A percentile compares a stretch with the other conserved stretches of the same genome.
Conservation (phyloP, 2,113 vertebrate genomes). For the Benitochromis conjunctus region DNA sequence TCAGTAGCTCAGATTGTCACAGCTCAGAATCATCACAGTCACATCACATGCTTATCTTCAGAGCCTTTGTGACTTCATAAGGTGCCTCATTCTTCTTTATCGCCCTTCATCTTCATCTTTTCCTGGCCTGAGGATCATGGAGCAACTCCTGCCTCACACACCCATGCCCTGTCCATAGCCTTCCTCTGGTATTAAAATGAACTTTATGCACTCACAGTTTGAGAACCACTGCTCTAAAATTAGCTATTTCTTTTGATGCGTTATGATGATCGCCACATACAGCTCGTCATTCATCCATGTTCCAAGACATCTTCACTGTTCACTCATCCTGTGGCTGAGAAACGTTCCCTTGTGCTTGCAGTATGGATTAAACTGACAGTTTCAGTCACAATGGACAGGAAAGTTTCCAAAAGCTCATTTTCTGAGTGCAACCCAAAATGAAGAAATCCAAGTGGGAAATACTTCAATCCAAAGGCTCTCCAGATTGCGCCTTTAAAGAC, state of each 20-base stretch:
- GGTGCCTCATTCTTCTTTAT: not conserved
- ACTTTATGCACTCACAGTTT: not conserved
- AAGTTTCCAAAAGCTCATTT: conserved; percentile 11
- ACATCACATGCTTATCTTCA: not conserved
- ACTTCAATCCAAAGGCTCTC: conserved; percentile 4
- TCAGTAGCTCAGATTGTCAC: not conserved
- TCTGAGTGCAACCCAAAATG: not conserved
- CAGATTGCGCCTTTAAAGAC: conserved; percentile 40
- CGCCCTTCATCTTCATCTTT: not conserved
- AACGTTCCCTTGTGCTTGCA: not conserved
- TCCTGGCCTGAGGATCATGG: not conserved
- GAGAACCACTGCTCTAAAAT: not conserved
- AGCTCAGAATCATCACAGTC: not conserved
- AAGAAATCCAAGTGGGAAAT: conserved; percentile 1
- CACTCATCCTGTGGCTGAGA: not conserved
- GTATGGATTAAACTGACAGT: not conserved
- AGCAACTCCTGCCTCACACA: not conserved
- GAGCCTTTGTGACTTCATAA: not conserved
- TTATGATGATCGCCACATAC: not conserved
- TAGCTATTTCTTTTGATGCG: not conserved
- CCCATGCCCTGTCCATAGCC: too few species aligned
- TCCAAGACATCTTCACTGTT: not conserved
- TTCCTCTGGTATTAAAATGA: not conserved
- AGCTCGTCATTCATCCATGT: not conserved
- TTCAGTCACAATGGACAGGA: not conserved